Conservation (phyloP, 2,888 invertebrate genomes). For the Germaria angustata region DNA sequence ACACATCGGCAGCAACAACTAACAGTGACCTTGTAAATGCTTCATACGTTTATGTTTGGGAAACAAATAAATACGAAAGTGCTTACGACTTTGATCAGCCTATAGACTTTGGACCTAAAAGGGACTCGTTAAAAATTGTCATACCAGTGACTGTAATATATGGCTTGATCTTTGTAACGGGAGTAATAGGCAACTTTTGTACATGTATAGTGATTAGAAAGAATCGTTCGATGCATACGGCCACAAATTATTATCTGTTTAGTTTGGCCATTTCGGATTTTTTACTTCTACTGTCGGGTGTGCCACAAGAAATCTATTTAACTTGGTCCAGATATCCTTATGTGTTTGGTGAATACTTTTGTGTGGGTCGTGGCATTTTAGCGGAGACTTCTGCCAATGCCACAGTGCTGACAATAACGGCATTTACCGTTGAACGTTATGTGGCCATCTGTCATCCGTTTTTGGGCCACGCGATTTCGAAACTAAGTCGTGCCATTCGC, state of each 20-base stretch:
- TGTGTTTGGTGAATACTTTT: slow-evolving; percentile 89
- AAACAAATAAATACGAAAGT: not conserved
- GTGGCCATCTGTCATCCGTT: slow-evolving; percentile 84
- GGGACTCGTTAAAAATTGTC: slow-evolving; percentile 85
- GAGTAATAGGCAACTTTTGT: slow-evolving; percentile 89
- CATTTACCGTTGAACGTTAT: slow-evolving; percentile 90
- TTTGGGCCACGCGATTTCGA: slow-evolving; percentile 88
- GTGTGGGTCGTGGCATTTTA: slow-evolving; percentile 87
- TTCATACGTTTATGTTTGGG: not conserved
- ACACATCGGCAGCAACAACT: not conserved
- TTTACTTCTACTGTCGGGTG: slow-evolving; percentile 83
- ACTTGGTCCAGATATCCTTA: slow-evolving; percentile 90
- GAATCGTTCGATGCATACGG: slow-evolving; percentile 91
- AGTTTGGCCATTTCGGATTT: slow-evolving; percentile 92
- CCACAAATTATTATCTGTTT: slow-evolving; percentile 90
- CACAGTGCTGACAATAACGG: slow-evolving; percentile 88
- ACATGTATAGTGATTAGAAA: slow-evolving; percentile 91
- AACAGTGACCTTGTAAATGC: slow-evolving; percentile 20
- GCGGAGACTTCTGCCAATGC: slow-evolving; percentile 91
- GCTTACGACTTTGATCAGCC: slow-evolving; percentile 25
- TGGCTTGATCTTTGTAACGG: slow-evolving; percentile 87
- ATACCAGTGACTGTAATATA: slow-evolving; percentile 89
- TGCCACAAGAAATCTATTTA: slow-evolving; percentile 90
- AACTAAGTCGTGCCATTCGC: slow-evolving; percentile 89
- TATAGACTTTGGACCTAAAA: slow-evolving; percentile 79